Base-by-base conservation (phyloP, 2,888 invertebrate species). In the Drosophila planitibia region DNA sequence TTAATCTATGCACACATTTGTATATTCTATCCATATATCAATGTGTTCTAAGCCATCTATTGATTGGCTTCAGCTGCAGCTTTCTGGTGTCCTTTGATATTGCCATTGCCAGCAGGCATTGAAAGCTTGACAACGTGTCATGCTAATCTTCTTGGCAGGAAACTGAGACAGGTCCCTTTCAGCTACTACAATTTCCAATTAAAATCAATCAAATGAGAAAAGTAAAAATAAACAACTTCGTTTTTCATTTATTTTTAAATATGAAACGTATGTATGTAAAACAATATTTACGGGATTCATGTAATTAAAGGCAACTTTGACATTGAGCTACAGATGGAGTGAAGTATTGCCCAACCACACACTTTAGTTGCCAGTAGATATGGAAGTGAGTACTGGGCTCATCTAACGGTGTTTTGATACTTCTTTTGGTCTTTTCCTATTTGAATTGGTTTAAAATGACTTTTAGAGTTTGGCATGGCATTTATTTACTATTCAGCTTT, bases 61-160 rank as follows among this genome's bases (percentile, higher is more conserved):
- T 71, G 66, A 76, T 66, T 76, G 61, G n/a, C 53, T 58, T 51
- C 51, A 35, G 33, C 54, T 58, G 69, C 51, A 55, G 32, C 52
- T n/a, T 60, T 55, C 62, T 25, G 22, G 44, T 25, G 28, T 47
- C 19, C 55, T 51, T 37, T 60, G 22, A 41, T 16, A 41, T 22
- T 30, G 55, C 7, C 22, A n/a, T 32, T 3, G 58, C 58, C 39
- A 22, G 49, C 10, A 35, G 54, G 25, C 49, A 70, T 49, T 70
- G 55, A 62, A 55, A 53, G 37, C 65, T 60, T 52, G 47, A 65
- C 52, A 70, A 59, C 39, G 49, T 19, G 39, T 52, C n/a, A 51
- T 44, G 49, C 28, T 74, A 71, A 75, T 65, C 76, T 44, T 58
- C 60, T 61, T 70, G 57, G 47, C n/a, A 14, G 12, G 2, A n/a